A percentile compares a stretch with the other conserved stretches of the same genome.
Conservation (phyloP, 1,140 invertebrate species). For the Drosophila littoralis region DNA sequence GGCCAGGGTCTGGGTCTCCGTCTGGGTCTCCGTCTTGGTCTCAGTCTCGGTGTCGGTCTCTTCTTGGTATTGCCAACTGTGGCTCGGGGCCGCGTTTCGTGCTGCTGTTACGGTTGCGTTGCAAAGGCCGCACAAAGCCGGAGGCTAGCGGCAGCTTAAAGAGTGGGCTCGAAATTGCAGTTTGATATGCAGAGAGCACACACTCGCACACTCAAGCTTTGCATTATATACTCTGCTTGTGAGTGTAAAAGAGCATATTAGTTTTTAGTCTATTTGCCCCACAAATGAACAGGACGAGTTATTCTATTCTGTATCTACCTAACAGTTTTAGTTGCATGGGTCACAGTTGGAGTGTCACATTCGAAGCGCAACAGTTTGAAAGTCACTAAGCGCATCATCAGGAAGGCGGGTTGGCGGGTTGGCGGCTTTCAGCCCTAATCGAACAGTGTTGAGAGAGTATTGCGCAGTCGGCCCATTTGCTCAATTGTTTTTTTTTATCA, state of each 20-base stretch:
- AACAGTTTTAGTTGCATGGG: no score
- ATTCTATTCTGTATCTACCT: no score
- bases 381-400: no score
- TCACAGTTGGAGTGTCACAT: no score
- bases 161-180: constrained; percentile 20
- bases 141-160: constrained; percentile 19
- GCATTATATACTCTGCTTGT: background rate
- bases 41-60: background rate
- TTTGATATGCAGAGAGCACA: constrained; percentile 33
- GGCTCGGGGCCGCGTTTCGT: constrained; percentile 23
- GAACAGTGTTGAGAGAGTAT: background rate
- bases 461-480: background rate
- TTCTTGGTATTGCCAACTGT: constrained; percentile 19
- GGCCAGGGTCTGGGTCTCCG: background rate
- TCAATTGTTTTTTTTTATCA: constrained; percentile 34
- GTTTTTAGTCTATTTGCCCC: no score
- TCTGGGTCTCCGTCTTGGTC: background rate
- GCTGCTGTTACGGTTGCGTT: constrained; percentile 29
- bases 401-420: no score
- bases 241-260: background rate
- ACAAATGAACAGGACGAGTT: no score
- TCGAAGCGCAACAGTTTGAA: no score
- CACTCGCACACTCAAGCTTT: constrained; percentile 20
- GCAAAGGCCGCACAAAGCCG: constrained; percentile 7
- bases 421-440: no score